A percentile compares a stretch with the other conserved stretches of the same genome.
Conservation (phyloP, 2,888 invertebrate genomes). For the Boloria euphrosyne region DNA sequence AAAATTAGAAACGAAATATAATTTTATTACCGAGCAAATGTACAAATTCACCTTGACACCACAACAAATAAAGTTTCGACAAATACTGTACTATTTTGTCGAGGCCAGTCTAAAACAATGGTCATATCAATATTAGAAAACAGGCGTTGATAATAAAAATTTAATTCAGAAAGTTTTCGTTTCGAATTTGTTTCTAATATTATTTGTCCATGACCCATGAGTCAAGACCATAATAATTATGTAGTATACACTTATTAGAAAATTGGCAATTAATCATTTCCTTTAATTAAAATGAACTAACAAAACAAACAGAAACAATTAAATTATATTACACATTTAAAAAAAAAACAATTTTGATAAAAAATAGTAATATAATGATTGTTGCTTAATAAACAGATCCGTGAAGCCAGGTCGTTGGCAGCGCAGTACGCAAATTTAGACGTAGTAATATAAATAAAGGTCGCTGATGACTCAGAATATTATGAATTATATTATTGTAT, state of each 20-base stretch:
- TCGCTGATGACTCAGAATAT: slow-evolving; percentile 66
- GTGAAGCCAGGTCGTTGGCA: slow-evolving; percentile 61
- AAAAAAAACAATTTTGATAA: background rate
- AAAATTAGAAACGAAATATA: slow-evolving; percentile 18
- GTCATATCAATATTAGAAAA: background rate
- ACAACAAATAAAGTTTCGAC: slow-evolving; percentile 59
- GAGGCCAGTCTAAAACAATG: slow-evolving; percentile 27
- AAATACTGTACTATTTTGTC: slow-evolving; percentile 55
- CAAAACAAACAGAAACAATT: too few relatives aligned
- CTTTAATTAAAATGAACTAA: too few relatives aligned
- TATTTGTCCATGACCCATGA: too few relatives aligned
- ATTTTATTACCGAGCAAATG: slow-evolving; percentile 30
- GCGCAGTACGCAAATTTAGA: slow-evolving; percentile 66
- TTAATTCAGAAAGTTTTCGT: too few relatives aligned
- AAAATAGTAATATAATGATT: background rate
- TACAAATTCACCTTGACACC: slow-evolving; percentile 51
- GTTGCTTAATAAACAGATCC: slow-evolving; percentile 11
- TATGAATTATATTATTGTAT: slow-evolving; percentile 25
- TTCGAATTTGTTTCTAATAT: too few relatives aligned
- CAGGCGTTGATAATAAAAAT: too few relatives aligned
- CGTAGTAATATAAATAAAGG: slow-evolving; percentile 56
- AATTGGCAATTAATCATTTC: too few relatives aligned
- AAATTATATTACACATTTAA: background rate
- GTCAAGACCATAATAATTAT: too few relatives aligned
- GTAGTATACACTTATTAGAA: too few relatives aligned